These are phyloP conservation scores for Apodemia hepburni DNA, from an alignment of 2,888 invertebrate species.

Conservation along the genomic window DNA sequence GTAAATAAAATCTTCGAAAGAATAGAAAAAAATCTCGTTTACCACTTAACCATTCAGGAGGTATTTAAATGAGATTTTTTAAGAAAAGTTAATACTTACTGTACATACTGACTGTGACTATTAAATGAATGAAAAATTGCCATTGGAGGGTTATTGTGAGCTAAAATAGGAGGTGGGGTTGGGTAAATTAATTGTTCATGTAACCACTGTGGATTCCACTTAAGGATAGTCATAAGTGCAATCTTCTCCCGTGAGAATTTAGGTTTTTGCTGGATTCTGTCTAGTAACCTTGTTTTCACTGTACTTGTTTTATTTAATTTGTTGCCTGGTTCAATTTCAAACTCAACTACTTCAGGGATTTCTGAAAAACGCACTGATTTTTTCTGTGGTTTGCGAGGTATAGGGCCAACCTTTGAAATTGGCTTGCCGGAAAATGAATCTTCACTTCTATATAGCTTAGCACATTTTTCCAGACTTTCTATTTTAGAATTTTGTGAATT, in stretches of 20 bases:
- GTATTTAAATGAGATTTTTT: not conserved
- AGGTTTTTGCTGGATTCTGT: slow-evolving; percentile 45
- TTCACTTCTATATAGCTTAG: not conserved
- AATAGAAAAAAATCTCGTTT: no score
- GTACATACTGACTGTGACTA: slow-evolving; percentile 80
- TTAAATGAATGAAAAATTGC: slow-evolving; percentile 78
- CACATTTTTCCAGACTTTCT: not conserved
- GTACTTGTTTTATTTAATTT: slow-evolving; percentile 57
- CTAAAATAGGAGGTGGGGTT: slow-evolving; percentile 78
- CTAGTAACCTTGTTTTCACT: slow-evolving; percentile 48
- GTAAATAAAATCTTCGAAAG: not conserved
- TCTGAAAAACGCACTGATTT: slow-evolving; percentile 59
- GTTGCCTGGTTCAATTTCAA: slow-evolving; percentile 63
- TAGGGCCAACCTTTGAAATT: slow-evolving; percentile 52
- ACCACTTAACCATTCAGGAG: not conserved
- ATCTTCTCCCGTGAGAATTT: slow-evolving; percentile 61
- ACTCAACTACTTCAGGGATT: slow-evolving; percentile 44
- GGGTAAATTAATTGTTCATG: slow-evolving; percentile 70
- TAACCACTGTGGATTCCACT: slow-evolving; percentile 85
- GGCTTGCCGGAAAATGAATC: slow-evolving; percentile 45
- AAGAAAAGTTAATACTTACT: slow-evolving; percentile 52
- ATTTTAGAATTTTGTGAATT: slow-evolving; percentile 30
- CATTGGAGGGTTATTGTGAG: slow-evolving; percentile 63
- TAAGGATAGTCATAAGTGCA: slow-evolving; percentile 77
- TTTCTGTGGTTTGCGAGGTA: slow-evolving; percentile 45